phyloP scores from a whole-genome alignment of 1,140 invertebrate species.

The Leguminivora glycinivorella region DNA sequence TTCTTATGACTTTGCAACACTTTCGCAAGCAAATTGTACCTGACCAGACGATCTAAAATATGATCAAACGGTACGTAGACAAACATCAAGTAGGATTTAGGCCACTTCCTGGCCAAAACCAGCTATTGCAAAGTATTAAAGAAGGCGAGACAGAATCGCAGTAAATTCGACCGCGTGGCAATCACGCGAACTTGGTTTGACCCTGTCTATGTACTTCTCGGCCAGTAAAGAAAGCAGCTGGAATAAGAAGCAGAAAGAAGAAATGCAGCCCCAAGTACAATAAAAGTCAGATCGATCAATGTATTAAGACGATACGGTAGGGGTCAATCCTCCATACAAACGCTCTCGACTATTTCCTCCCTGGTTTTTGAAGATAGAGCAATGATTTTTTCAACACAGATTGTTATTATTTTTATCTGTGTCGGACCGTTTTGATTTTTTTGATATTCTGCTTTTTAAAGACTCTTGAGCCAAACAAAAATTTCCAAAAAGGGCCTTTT shows the following conservation, averaged over 20 bases:
- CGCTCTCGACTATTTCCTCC: too few relatives aligned
- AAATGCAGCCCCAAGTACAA: background rate
- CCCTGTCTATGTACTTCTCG: background rate
- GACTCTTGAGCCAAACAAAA: too few relatives aligned
- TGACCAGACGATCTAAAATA: too few relatives aligned
- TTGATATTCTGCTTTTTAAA: too few relatives aligned
- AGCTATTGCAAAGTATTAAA: background rate
- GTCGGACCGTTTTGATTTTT: too few relatives aligned
- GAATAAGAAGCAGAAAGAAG: background rate
- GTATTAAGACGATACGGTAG: too few relatives aligned
- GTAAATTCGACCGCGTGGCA: background rate
- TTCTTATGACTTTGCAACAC: background rate
- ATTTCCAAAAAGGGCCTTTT: too few relatives aligned
- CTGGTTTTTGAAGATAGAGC: too few relatives aligned
- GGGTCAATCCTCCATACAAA: too few relatives aligned
- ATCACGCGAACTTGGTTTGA: background rate
- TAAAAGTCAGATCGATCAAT: background rate
- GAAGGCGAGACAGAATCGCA: background rate
- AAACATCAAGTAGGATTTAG: background rate
- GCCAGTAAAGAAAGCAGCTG: constrained; percentile 3
- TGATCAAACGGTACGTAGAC: background rate
- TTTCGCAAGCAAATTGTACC: constrained; percentile 12
- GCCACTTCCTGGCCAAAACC: constrained; percentile 3
- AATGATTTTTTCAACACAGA: too few relatives aligned
- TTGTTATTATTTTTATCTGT: too few relatives aligned